phyloP scores from a whole-genome alignment of 2,797 vertebrate species.

The Ctenosaura bakeri region DNA sequence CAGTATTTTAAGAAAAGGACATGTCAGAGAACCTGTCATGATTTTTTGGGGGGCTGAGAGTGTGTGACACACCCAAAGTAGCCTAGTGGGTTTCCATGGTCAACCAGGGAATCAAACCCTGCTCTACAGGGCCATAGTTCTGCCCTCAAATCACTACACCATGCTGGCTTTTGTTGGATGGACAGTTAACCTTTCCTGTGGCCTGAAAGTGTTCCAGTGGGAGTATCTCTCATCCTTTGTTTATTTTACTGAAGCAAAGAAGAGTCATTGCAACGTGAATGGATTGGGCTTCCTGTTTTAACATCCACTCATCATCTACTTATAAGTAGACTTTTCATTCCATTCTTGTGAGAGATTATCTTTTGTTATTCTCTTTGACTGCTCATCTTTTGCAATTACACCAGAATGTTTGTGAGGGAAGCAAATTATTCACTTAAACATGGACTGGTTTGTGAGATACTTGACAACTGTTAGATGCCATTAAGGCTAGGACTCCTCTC shows the following conservation, averaged over 20 bases:
- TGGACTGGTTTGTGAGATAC: neutral
- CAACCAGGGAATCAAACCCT: no score
- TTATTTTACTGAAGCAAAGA: neutral
- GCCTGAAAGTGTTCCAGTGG: neutral
- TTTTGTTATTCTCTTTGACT: conserved; percentile 38
- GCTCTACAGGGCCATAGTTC: no score
- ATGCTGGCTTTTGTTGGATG: neutral
- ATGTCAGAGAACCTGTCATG: no score
- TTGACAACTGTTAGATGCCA: neutral
- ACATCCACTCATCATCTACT: conserved; percentile 47
- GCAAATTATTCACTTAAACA: conserved; percentile 36
- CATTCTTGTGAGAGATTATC: neutral
- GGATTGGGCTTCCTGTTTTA: conserved; percentile 30
- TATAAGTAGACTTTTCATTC: conserved; percentile 28
- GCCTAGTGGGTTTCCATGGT: no score
- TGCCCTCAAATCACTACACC: no score
- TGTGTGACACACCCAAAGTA: no score
- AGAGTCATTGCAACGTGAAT: neutral
- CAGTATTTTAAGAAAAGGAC: no score
- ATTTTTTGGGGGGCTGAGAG: no score
- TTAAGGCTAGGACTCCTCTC: neutral
- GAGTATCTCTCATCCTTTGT: neutral
- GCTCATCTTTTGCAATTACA: conserved; percentile 40
- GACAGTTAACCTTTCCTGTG: neutral
- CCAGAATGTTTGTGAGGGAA: conserved; percentile 45